Conservation (phyloP, 1,140 invertebrate species). For the Bursaphelenchus mucronatus region DNA sequence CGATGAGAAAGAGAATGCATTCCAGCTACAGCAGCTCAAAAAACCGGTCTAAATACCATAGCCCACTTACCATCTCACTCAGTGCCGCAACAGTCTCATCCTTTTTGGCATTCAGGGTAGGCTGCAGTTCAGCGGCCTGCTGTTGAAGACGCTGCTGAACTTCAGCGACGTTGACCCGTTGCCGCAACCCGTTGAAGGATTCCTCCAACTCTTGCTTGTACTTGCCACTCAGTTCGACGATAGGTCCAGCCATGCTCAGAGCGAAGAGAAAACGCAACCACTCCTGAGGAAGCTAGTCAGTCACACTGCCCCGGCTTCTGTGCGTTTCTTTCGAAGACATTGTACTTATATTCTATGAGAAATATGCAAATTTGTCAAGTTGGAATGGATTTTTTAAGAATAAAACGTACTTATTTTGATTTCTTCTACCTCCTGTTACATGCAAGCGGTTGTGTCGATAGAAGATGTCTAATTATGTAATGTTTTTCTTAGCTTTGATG, state of each 20-base stretch:
- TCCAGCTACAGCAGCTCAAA: background rate
- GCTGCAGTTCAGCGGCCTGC: background rate
- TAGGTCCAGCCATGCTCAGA: background rate
- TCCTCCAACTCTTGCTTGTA: constrained; percentile 14
- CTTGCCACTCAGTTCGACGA: background rate
- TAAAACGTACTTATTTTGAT: too few species aligned
- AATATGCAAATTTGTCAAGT: too few species aligned
- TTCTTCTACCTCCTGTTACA: too few species aligned
- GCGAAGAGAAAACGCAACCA: too few species aligned
- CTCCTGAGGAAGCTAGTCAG: too few species aligned
- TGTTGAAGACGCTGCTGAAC: background rate
- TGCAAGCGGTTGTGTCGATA: too few species aligned
- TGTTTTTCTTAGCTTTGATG: too few species aligned
- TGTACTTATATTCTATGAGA: too few species aligned
- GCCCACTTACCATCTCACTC: constrained; percentile 1
- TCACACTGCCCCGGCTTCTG: too few species aligned
- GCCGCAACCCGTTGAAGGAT: constrained; percentile 8
- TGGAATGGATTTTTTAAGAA: too few species aligned
- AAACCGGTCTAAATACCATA: background rate
- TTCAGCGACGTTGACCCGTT: constrained; percentile 3
- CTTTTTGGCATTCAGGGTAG: background rate
- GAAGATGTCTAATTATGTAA: too few species aligned
- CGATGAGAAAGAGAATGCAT: background rate
- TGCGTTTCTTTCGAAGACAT: too few species aligned
- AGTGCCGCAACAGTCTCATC: constrained; percentile 7